Conservation (phyloP, 1,140 invertebrate genomes). For the Drosophila truncata region DNA sequence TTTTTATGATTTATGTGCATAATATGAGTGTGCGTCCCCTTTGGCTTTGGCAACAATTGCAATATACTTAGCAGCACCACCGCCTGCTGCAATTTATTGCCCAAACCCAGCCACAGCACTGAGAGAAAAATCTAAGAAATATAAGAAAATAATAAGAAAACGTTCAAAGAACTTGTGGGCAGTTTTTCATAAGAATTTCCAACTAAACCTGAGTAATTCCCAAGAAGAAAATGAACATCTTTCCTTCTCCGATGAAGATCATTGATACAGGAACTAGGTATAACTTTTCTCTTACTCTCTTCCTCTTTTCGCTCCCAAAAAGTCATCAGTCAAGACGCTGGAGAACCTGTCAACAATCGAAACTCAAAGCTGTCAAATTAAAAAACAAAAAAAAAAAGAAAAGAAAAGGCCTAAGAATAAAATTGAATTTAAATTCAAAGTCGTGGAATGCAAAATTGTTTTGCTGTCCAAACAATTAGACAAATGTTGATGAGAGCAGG, state of each 20-base stretch:
- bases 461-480: slow-evolving; percentile 54
- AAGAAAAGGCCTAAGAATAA: neutral
- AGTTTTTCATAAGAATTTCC: too few relatives aligned
- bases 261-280: too few relatives aligned
- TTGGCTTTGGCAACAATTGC: slow-evolving; percentile 44
- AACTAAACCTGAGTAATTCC: too few relatives aligned
- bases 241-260: too few relatives aligned
- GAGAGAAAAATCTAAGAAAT: neutral
- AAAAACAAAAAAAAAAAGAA: slow-evolving; percentile 8
- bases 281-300: neutral
- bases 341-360: slow-evolving; percentile 61
- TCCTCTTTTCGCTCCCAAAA: neutral
- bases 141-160: too few relatives aligned
- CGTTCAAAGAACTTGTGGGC: too few relatives aligned
- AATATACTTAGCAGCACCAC: slow-evolving; percentile 52
- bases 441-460: slow-evolving; percentile 52
- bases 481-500: slow-evolving; percentile 17
- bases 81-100: slow-evolving; percentile 68
- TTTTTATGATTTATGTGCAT: slow-evolving; percentile 68
- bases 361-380: slow-evolving; percentile 66
- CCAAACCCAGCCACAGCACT: slow-evolving; percentile 2
- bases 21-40: slow-evolving; percentile 34
- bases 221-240: too few relatives aligned
- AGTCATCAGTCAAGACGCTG: slow-evolving; percentile 1
- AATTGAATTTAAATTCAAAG: slow-evolving; percentile 32